A percentile compares a stretch with the other conserved stretches of the same genome.
Conservation (phyloP, 2,888 invertebrate species). For the Aspidiotus rigidus region DNA sequence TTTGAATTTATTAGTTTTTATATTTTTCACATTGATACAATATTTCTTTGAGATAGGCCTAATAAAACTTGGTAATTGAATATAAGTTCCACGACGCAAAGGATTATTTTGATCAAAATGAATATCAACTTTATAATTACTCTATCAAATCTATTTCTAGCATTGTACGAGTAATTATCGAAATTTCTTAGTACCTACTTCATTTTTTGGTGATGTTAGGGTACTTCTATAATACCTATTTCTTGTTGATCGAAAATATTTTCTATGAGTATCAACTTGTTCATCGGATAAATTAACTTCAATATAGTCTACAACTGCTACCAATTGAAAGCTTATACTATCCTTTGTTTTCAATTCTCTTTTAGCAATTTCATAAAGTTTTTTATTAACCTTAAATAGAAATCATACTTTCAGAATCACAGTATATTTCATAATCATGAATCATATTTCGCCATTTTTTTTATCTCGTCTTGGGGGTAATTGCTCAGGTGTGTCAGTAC, state of each 20-base stretch:
- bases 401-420: constrained; percentile 10
- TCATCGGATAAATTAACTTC: constrained; percentile 6
- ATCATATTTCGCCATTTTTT: neutral
- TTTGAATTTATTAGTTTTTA: constrained; percentile 12
- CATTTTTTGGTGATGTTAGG: constrained; percentile 12
- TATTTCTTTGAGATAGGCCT: constrained; percentile 1
- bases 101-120: constrained; percentile 12
- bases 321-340: constrained; percentile 7
- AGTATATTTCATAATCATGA: constrained; percentile 1
- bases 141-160: constrained; percentile 17
- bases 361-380: constrained; percentile 12
- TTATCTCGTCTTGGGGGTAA: constrained; percentile 16
- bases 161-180: constrained; percentile 14
- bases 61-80: constrained; percentile 2
- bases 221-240: constrained; percentile 19
- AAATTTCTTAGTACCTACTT: constrained; percentile 15
- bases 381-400: constrained; percentile 25
- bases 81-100: neutral
- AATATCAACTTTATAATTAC: constrained; percentile 13
- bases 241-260: constrained; percentile 10
- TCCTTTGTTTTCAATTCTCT: constrained; percentile 11
- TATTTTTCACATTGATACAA: constrained; percentile 11
- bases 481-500: constrained; percentile 23
- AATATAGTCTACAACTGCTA: constrained; percentile 14
- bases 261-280: constrained; percentile 15